These are phyloP conservation scores for Andrena minutula DNA, from an alignment of 2,888 invertebrate species.

Conservation along the genomic window DNA sequence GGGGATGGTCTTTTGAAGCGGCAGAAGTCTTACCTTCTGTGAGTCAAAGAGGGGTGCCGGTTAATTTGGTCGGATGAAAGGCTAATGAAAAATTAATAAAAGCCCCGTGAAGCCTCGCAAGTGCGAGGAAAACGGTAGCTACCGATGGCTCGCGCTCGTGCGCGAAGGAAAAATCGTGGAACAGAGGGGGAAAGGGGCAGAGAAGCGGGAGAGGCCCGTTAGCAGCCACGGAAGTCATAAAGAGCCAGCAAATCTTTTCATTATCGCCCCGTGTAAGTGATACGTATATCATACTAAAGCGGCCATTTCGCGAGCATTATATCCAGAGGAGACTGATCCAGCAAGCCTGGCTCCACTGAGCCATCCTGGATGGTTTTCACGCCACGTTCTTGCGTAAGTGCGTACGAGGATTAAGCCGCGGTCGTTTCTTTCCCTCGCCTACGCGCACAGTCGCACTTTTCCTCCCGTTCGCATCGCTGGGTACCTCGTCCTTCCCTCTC, in stretches of 20 bases:
- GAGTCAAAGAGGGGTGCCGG: slow-evolving; percentile 1
- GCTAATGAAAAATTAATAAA: slow-evolving; percentile 49
- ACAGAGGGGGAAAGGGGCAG: slow-evolving; percentile 52
- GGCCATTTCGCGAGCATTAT: slow-evolving; percentile 80
- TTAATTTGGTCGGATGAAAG: slow-evolving; percentile 34
- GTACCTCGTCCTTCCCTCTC: not conserved
- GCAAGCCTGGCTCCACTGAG: slow-evolving; percentile 25
- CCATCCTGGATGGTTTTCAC: slow-evolving; percentile 60
- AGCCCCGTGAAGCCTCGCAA: not conserved
- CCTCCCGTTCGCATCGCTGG: not conserved
- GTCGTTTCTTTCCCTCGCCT: slow-evolving; percentile 57
- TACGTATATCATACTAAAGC: slow-evolving; percentile 84
- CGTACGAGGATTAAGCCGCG: slow-evolving; percentile 69
- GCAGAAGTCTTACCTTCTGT: not conserved
- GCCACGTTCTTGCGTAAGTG: slow-evolving; percentile 69
- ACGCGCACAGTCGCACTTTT: slow-evolving; percentile 8
- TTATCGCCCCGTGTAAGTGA: slow-evolving; percentile 84
- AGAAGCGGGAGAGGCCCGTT: slow-evolving; percentile 68
- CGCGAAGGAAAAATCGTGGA: not conserved
- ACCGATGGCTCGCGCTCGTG: not conserved
- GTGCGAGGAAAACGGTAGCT: slow-evolving; percentile 15
- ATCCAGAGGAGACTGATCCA: slow-evolving; percentile 72
- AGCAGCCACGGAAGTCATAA: slow-evolving; percentile 82
- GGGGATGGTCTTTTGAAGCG: slow-evolving; percentile 27
- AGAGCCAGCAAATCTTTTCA: slow-evolving; percentile 84